Percentiles rank a stretch among this genome's conserved stretches.
Evolutionary conservation across 2,113 vertebrate genomes (phyloP).

Genomic region (Nyctereutes procyonoides): DNA sequence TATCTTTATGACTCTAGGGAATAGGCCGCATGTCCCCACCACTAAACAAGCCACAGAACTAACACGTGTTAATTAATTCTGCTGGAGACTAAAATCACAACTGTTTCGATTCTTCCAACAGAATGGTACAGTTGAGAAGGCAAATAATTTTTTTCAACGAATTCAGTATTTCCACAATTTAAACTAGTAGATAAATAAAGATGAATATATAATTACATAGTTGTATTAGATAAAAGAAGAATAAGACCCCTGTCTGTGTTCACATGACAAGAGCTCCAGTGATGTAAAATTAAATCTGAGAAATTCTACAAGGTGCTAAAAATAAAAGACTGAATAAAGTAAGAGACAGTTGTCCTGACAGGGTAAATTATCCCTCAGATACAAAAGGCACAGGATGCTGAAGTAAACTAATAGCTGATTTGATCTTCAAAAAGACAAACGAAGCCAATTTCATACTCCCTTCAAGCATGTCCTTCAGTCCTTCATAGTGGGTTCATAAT

Average conservation of each 20-base stretch:
- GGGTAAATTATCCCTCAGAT: not conserved
- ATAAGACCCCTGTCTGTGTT: not conserved
- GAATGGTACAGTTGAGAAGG: not conserved
- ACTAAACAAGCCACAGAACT: not conserved
- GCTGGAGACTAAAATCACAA: constrained; percentile 44
- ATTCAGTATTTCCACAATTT: not conserved
- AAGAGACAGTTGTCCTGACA: not conserved
- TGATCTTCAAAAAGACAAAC: not conserved
- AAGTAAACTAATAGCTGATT: not conserved
- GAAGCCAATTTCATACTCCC: rapidly evolving
- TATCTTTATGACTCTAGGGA: not conserved
- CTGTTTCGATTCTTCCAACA: not conserved
- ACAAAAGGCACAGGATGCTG: not conserved
- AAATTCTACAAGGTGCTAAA: not conserved
- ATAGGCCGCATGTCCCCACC: not conserved
- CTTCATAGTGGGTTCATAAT: rapidly evolving
- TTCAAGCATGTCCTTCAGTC: too few relatives aligned
- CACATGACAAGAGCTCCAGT: not conserved
- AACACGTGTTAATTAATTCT: constrained; percentile 62
- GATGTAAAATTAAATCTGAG: not conserved
- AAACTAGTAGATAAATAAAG: not conserved
- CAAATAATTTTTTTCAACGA: not conserved
- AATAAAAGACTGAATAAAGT: not conserved
- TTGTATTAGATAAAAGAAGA: not conserved
- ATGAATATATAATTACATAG: not conserved